Evolutionary conservation across 2,888 invertebrate species (phyloP), one percentile per base, ranked within the genome.

Genomic region (Pollenia labialis): DNA sequence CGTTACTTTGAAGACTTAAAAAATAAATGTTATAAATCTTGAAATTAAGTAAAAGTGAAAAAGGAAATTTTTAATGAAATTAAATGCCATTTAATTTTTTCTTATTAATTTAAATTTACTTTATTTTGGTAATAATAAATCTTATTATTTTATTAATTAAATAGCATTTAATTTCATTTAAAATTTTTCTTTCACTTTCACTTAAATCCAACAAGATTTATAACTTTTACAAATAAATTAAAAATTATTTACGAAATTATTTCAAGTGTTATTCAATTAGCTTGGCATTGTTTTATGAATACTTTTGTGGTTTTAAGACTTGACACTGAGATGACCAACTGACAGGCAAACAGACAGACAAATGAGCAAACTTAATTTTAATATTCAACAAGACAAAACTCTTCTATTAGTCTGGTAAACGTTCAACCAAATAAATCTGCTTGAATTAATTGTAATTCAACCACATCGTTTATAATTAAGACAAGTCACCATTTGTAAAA

Each of bases 361-460:
- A 71, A 62, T 79, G 16, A 52, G 8, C 18, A 56, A 23, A 40
- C 12, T 68, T 40, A 62, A 64, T 64, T 81, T 52, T 46, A 54
- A 64, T 72, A 40, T 64, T 66, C 42, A 64, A 11, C 40, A 68
- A 14, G 48, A 42, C 8, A 16, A 68, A 48, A 11, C 44, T 12
- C 52, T 50, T n/a, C 56, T 10, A n/a, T 18, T 18, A 60, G 44
- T 16, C 50, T 69, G 12, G 16, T 10, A 52, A 18, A 69, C 0
- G 62, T 52, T 1, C 14, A 58, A 66, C 50, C 50, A 66, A 52
- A 68, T 46, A 62, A 72, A 66, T 40, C 74, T 66, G n/a, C 75
- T 69, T 62, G 62, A 82, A 69, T 40, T 82, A 76, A 82, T 69
- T 69, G 69, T 62, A 52, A 76, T 69, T 82, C 18, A 32, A 76